Evolutionary conservation across 2,888 invertebrate genomes (phyloP), one percentile per base, ranked within the genome.

Genomic region (Mimachlamys varia): DNA sequence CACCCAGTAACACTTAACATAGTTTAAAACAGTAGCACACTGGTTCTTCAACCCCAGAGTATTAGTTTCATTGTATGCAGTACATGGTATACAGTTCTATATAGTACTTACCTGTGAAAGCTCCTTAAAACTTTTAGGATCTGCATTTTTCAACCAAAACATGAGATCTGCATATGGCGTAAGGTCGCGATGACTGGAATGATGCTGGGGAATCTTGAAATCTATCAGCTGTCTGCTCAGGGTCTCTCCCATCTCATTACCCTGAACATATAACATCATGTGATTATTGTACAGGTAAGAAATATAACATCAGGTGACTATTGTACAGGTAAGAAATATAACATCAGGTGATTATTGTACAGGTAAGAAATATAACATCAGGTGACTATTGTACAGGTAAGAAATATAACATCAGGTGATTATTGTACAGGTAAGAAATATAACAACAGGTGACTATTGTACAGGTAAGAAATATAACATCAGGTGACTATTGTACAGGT

Each of bases 111-210:
- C 97, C 97, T 98, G 98, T 89, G 98, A 98, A 27, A 99, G 97
- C 87, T 98, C 98, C 90, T 98, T 97, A 97, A 98, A 99, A 89
- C 96, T 96, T 95, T 98, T 98, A 90, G 98, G 97, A 97, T 99
- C 98, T 97, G 98, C 98, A 49, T 98, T 98, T 97, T 98, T 98
- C 90, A 98, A 97, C 98, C 99, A 98, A 96, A 98, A 98, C 98
- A 99, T 98, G 93, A 99, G 97, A 94, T 98, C 98, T 53, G 98
- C 98, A 96, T 99, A 99, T 33, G 98, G 98, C 95, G 97, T 97
- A 92, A 99, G 97, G 96, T 99, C 98, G 91, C 98, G 98, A 97
- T 99, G 99, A 94, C 98, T 98, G 88, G 97, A 97, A 93, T 97
- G 97, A 96, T 98, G 98, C 94, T 98, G 98, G 0, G 98, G 98